Percentiles rank a stretch among this genome's conserved stretches.
phyloP scores from a whole-genome alignment of 2,113 vertebrate species.

The Elephantulus edwardii region DNA sequence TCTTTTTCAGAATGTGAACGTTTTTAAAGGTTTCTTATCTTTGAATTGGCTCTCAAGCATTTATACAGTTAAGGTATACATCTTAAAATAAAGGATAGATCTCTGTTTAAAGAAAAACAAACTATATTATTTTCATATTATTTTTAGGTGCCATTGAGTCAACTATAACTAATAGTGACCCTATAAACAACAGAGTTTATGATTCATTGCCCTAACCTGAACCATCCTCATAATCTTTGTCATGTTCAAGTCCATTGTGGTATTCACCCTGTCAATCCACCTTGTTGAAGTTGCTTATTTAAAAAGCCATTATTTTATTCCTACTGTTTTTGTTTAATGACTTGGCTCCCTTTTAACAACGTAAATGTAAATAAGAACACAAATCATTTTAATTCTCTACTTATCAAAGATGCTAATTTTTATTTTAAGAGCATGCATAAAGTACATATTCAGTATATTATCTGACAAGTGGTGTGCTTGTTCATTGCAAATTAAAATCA shows the following conservation, averaged over 20 bases:
- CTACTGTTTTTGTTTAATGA: neutral
- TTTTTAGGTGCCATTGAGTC: too few species aligned
- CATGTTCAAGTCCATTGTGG: too few species aligned
- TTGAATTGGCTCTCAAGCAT: slow-evolving; percentile 9
- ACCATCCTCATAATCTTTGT: too few species aligned
- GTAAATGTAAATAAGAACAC: neutral
- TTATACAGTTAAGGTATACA: neutral
- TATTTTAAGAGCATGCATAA: slow-evolving; percentile 35
- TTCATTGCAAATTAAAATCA: slow-evolving; percentile 24
- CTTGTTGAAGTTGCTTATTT: too few species aligned
- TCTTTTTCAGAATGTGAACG: neutral
- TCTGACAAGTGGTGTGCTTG: slow-evolving; percentile 20
- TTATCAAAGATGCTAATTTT: slow-evolving; percentile 30
- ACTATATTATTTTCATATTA: slow-evolving; percentile 10
- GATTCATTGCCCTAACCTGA: too few species aligned
- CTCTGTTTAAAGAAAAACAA: slow-evolving; percentile 20
- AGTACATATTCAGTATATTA: slow-evolving; percentile 13
- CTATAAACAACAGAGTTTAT: too few species aligned
- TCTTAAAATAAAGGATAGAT: slow-evolving; percentile 12
- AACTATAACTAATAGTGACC: too few species aligned
- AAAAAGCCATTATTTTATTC: too few species aligned
- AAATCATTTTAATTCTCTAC: slow-evolving; percentile 20
- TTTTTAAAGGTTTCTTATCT: neutral
- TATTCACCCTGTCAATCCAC: too few species aligned
- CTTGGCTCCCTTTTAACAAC: neutral